Evolutionary conservation across 2,113 vertebrate genomes (phyloP).

Genomic region (Tachysurus fulvidraco): DNA sequence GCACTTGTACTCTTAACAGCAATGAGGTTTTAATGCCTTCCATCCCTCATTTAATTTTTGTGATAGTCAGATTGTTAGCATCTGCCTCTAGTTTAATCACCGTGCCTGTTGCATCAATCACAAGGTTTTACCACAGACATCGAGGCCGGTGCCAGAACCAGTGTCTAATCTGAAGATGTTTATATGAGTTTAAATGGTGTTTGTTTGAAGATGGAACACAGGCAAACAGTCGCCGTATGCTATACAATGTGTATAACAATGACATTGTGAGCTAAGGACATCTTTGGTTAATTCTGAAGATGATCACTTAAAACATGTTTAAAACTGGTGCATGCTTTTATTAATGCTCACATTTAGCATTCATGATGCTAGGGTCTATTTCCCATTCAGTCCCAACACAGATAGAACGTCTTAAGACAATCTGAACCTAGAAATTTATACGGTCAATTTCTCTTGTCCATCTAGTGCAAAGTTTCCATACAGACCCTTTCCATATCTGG

Average conservation of each 20-base stretch:
- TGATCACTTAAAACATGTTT: not conserved
- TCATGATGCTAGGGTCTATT: not conserved
- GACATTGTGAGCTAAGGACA: not conserved
- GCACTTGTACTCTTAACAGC: conserved; percentile 25
- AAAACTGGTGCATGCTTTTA: not conserved
- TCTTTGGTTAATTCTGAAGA: not conserved
- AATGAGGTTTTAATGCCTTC: conserved; percentile 28
- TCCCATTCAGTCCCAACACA: not conserved
- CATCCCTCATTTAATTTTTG: not conserved
- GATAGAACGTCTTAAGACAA: not conserved
- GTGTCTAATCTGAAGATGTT: conserved; percentile 22
- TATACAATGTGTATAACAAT: not conserved
- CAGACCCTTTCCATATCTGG: not conserved
- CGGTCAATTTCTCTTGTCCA: not conserved
- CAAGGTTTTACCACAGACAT: conserved; percentile 24
- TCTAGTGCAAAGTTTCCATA: not conserved
- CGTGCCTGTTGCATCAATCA: not conserved
- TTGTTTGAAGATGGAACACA: not conserved
- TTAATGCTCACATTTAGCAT: not conserved
- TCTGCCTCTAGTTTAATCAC: conserved; percentile 15
- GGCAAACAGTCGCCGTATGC: not conserved
- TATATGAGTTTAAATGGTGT: not conserved
- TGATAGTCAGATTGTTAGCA: conserved; percentile 22
- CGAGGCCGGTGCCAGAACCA: conserved; percentile 6
- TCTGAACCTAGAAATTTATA: too few relatives aligned